Evolutionary conservation across 2,113 vertebrate species (phyloP).

Genomic region (Cyanoderma ruficeps): DNA sequence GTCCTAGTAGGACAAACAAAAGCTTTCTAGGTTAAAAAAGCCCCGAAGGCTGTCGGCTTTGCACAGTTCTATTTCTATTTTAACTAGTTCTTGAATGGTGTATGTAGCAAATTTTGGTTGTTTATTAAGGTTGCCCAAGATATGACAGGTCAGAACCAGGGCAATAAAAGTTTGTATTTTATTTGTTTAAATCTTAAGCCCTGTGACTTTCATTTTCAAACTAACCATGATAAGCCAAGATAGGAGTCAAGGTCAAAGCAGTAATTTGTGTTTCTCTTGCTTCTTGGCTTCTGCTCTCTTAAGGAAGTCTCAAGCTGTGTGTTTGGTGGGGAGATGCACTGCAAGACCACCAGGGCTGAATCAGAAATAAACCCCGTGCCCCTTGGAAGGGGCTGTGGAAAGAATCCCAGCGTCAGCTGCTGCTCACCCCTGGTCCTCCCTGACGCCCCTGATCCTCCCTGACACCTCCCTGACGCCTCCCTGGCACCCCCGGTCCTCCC

Average conservation of each 20-base stretch:
- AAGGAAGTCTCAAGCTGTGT: constrained; percentile 27
- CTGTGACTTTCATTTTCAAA: constrained; percentile 45
- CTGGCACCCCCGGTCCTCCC: neutral
- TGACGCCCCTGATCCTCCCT: rapidly evolving
- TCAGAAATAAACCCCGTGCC: neutral
- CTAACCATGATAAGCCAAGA: constrained; percentile 28
- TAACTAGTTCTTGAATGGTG: neutral
- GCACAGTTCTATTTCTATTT: neutral
- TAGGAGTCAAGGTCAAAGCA: constrained; percentile 55
- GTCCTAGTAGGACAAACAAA: neutral
- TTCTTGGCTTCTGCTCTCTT: constrained; percentile 16
- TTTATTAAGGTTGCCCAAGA: neutral
- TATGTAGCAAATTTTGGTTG: neutral
- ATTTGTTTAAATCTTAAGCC: constrained; percentile 42
- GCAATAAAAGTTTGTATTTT: constrained; percentile 33
- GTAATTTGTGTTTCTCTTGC: constrained; percentile 23
- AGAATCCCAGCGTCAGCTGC: neutral
- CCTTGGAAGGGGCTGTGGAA: neutral
- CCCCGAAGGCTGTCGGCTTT: neutral
- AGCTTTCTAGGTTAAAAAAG: neutral
- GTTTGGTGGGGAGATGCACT: neutral
- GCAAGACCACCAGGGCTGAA: neutral
- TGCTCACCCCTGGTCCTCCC: rapidly evolving
- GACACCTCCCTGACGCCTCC: too few relatives aligned
- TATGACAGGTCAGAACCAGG: neutral